Conservation (phyloP, 2,113 vertebrate genomes). For the Arenaria interpres region DNA sequence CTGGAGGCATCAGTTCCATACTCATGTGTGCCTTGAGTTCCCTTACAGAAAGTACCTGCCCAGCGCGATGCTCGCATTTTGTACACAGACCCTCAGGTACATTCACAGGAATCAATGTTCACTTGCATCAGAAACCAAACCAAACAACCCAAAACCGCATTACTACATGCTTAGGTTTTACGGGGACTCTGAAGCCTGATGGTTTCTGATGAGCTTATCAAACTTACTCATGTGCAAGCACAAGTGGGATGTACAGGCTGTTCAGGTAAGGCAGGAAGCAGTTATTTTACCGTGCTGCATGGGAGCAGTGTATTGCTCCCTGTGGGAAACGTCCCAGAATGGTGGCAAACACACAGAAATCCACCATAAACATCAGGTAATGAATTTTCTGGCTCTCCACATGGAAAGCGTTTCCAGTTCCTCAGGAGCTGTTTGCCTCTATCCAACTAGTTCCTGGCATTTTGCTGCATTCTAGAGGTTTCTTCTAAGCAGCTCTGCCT, state of each 20-base stretch:
- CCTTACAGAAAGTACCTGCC: neutral
- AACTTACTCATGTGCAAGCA: neutral
- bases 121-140: neutral
- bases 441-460: neutral
- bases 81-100: neutral
- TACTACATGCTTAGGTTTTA: neutral
- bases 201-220: neutral
- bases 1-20: neutral
- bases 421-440: neutral
- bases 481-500: slow-evolving; percentile 1
- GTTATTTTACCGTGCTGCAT: neutral
- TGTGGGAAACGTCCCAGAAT: neutral
- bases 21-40: neutral
- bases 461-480: neutral
- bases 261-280: neutral
- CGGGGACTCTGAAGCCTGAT: neutral
- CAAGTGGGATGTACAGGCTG: neutral
- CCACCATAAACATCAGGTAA: neutral
- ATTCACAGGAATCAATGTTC: neutral
- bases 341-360: neutral
- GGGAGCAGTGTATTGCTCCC: neutral
- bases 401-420: neutral
- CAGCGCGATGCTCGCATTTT: accelerated
- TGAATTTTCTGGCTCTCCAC: neutral
- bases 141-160: neutral